Base-by-base conservation (phyloP, 1,140 invertebrate species). In the Latrodectus geometricus region DNA sequence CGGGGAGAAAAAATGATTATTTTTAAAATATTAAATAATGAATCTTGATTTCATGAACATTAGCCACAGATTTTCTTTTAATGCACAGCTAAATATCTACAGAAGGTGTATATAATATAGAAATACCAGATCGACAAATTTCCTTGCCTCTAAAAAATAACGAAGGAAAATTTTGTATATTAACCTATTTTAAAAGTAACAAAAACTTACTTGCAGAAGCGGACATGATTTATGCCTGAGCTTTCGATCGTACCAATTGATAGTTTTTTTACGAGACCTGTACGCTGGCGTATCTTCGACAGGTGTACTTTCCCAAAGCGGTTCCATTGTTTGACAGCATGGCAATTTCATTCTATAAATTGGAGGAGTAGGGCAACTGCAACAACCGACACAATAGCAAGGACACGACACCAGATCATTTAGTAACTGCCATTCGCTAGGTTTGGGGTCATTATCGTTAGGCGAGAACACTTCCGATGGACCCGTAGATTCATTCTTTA, bases 211-310 rank as follows among this genome's bases (percentile, higher is more conserved):
- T 82, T 88, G 87, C 21, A 88, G 88, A 52, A 74, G 65, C 0
- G 88, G 88, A 14, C 88, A 88, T 14, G 82, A 86, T 48, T 88
- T 82, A 52, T 86, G 85, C 54, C 83, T 80, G 15, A 83, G 56
- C 65, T 88, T 88, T 14, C 88, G 70, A 79, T 88, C 88, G 61
- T 88, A 88, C 86, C 83, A 88, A 79, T 86, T 86, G n/a, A 88
- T 69, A 48, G 69, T 80, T 49, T 76, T 86, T 56, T 89, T 88
- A 8, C 61, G 75, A 21, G 81, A 65, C 17, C 88, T 79, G 17
- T 70, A 77, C 48, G 70, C 69, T 50, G 88, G 72, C 11, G 77
- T 82, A 66, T 70, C 82, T n/a, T 83, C 86, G 2, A 52, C 20
- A 8, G 68, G 8, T 11, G 35, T 49, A 65, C 66, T 81, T 78